phyloP scores from a whole-genome alignment of 2,113 vertebrate species.

The Embiotoca jacksoni region DNA sequence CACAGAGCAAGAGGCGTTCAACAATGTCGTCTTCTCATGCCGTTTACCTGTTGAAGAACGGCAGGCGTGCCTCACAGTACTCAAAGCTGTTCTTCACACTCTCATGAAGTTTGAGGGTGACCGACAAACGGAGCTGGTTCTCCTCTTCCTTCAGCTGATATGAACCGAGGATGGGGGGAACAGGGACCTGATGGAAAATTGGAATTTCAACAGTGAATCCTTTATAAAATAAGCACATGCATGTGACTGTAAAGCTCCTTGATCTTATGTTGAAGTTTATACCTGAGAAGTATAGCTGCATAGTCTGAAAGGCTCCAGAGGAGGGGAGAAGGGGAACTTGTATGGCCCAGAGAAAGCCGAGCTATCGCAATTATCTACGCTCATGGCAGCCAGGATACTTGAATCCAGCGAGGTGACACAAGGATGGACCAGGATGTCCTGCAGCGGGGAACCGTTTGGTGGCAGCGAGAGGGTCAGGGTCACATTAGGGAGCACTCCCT shows the following conservation, averaged over 20 bases:
- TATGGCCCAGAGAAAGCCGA: slow-evolving; percentile 93
- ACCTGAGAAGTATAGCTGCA: slow-evolving; percentile 96
- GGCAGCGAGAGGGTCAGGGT: slow-evolving; percentile 91
- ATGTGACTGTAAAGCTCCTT: neutral
- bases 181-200: slow-evolving; percentile 87
- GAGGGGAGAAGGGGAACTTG: slow-evolving; percentile 94
- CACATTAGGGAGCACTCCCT: slow-evolving; percentile 91
- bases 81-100: slow-evolving; percentile 95
- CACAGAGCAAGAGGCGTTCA: neutral
- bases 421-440: slow-evolving; percentile 93
- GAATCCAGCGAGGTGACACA: slow-evolving; percentile 93
- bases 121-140: slow-evolving; percentile 84
- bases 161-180: slow-evolving; percentile 93
- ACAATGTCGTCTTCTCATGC: neutral
- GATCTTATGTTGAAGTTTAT: neutral
- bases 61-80: slow-evolving; percentile 92
- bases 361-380: slow-evolving; percentile 87
- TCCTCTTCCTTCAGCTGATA: slow-evolving; percentile 90
- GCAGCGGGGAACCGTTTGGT: slow-evolving; percentile 91
- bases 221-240: neutral
- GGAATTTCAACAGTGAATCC: neutral
- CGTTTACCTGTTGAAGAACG: slow-evolving; percentile 93
- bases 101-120: slow-evolving; percentile 93
- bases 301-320: slow-evolving; percentile 91
- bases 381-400: slow-evolving; percentile 89